Conservation (phyloP, 2,888 invertebrate genomes). For the Timema cristinae region DNA sequence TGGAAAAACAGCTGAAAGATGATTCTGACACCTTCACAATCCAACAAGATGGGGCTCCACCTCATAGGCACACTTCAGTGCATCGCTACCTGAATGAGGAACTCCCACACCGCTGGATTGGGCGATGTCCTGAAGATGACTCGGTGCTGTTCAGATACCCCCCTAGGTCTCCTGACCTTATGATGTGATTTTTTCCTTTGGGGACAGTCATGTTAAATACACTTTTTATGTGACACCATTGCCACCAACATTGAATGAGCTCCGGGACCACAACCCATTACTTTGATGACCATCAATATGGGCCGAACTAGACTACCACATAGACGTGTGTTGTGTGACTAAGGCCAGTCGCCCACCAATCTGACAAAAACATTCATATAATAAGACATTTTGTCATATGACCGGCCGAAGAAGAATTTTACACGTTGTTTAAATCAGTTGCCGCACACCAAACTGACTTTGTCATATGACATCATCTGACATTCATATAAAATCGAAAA, state of each 20-base stretch:
- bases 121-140: neutral
- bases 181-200: neutral
- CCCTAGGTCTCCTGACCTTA: neutral
- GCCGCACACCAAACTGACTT: no score
- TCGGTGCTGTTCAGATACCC: neutral
- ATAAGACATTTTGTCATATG: no score
- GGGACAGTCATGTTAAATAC: neutral
- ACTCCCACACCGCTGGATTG: neutral
- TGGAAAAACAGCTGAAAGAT: no score
- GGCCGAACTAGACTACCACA: neutral
- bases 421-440: no score
- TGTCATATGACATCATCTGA: no score
- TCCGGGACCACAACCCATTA: neutral
- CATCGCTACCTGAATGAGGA: neutral
- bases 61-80: neutral
- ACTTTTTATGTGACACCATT: constrained; percentile 5
- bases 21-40: neutral
- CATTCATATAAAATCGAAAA: no score
- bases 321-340: neutral
- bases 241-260: neutral
- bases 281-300: neutral
- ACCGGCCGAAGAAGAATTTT: no score
- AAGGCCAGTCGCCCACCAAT: neutral
- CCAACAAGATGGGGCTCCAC: neutral
- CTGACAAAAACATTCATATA: no score